phyloP scores from a whole-genome alignment of 2,113 vertebrate species.

The Stegastes partitus region DNA sequence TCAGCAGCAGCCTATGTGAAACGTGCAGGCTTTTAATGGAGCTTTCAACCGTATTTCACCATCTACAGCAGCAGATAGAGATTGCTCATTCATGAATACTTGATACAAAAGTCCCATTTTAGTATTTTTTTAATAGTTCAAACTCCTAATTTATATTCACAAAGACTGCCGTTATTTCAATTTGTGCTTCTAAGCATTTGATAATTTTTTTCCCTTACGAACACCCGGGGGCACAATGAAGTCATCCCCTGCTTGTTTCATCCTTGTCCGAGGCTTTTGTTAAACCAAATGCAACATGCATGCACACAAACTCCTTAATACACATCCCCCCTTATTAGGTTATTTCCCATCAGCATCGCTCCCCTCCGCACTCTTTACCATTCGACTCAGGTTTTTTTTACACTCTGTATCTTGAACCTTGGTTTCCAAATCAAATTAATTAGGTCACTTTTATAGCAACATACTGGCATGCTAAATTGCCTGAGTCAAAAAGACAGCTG shows the following conservation, averaged over 20 bases:
- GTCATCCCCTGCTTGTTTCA: conserved; percentile 37
- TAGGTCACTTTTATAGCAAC: conserved; percentile 73
- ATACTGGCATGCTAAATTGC: conserved; percentile 64
- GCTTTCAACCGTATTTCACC: not conserved
- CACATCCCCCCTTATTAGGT: conserved; percentile 44
- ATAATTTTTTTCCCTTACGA: not conserved
- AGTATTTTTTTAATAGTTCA: conserved; percentile 15
- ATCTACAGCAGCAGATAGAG: not conserved
- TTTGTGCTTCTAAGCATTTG: conserved; percentile 35
- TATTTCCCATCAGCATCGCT: conserved; percentile 48
- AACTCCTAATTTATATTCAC: conserved; percentile 23
- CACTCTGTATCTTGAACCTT: conserved; percentile 61
- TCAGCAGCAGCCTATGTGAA: not conserved
- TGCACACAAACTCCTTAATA: conserved; percentile 35
- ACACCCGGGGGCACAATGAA: conserved; percentile 7
- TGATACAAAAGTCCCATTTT: not conserved
- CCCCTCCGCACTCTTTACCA: conserved; percentile 27
- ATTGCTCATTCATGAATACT: not conserved
- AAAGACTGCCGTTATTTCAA: not conserved
- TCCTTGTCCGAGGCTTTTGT: conserved; percentile 34
- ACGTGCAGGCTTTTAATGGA: not conserved
- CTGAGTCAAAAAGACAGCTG: conserved; percentile 49
- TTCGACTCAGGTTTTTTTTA: conserved; percentile 59
- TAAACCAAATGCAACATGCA: conserved; percentile 38
- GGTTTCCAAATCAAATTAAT: conserved; percentile 78